Percentiles rank a stretch among this genome's conserved stretches.
These are phyloP conservation scores for Drosophila truncata DNA, from an alignment of 1,140 invertebrate genomes.

Conservation along the genomic window DNA sequence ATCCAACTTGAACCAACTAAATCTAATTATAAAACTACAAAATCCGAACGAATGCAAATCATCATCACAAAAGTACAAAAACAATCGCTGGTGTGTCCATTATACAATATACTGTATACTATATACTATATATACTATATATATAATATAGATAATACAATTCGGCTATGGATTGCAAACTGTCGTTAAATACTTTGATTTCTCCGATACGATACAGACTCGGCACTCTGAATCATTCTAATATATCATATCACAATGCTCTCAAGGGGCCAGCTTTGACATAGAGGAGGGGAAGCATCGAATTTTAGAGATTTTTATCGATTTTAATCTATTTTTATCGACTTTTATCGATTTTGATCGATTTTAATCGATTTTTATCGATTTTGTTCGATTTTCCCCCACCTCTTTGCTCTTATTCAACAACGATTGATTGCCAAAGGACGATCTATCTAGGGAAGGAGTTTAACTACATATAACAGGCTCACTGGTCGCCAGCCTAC, in stretches of 20 bases:
- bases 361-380: neutral
- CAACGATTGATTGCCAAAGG: constrained; percentile 66
- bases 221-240: constrained; percentile 32
- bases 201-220: constrained; percentile 21
- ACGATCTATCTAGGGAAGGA: constrained; percentile 50
- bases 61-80: constrained; percentile 43
- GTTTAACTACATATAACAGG: constrained; percentile 21
- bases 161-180: constrained; percentile 23
- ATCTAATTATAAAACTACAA: constrained; percentile 49
- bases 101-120: constrained; percentile 6
- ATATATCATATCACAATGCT: constrained; percentile 69
- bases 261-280: constrained; percentile 29
- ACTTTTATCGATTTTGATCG: neutral
- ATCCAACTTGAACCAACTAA: constrained; percentile 48
- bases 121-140: neutral
- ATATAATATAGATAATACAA: constrained; percentile 32
- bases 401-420: constrained; percentile 24
- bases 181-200: constrained; percentile 55
- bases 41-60: constrained; percentile 40
- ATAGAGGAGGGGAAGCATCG: neutral
- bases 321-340: neutral
- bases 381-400: neutral
- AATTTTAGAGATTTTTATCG: neutral
- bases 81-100: constrained; percentile 16
- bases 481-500: constrained; percentile 8